phyloP scores from a whole-genome alignment of 2,797 vertebrate species.

The Otolemur crassicaudatus region DNA sequence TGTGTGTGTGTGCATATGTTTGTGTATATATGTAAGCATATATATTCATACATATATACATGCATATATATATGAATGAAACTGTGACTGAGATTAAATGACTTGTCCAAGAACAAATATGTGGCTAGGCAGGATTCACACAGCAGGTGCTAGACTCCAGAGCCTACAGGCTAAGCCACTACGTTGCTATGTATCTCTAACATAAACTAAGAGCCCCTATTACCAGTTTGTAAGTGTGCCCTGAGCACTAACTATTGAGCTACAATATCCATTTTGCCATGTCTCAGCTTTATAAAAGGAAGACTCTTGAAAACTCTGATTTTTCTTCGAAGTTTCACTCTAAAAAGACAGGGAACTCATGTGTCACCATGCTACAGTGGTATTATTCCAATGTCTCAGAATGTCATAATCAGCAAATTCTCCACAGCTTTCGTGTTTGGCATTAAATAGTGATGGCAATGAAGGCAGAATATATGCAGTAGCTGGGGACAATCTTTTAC shows the following conservation, averaged over 20 bases:
- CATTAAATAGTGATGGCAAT: neutral
- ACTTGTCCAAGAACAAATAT: neutral
- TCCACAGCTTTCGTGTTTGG: neutral
- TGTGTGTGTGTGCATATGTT: too few relatives aligned
- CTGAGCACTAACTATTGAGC: neutral
- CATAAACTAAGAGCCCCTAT: neutral
- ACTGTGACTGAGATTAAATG: neutral
- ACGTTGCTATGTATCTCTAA: too few relatives aligned
- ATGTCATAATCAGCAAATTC: conserved; percentile 27
- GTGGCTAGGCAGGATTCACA: neutral
- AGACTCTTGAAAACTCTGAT: conserved; percentile 12
- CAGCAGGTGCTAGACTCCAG: neutral
- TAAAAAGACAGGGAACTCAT: neutral
- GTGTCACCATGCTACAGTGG: neutral
- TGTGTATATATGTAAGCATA: too few relatives aligned
- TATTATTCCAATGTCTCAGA: conserved; percentile 48
- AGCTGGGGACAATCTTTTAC: neutral
- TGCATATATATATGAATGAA: neutral
- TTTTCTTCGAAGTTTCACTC: conserved; percentile 13
- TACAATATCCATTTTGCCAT: neutral
- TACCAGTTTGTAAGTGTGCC: neutral
- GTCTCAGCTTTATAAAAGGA: neutral
- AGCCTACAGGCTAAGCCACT: neutral
- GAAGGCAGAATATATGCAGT: neutral
- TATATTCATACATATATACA: too few relatives aligned